Evolutionary conservation across 2,888 invertebrate species (phyloP).

Genomic region (Drosophila limbata): DNA sequence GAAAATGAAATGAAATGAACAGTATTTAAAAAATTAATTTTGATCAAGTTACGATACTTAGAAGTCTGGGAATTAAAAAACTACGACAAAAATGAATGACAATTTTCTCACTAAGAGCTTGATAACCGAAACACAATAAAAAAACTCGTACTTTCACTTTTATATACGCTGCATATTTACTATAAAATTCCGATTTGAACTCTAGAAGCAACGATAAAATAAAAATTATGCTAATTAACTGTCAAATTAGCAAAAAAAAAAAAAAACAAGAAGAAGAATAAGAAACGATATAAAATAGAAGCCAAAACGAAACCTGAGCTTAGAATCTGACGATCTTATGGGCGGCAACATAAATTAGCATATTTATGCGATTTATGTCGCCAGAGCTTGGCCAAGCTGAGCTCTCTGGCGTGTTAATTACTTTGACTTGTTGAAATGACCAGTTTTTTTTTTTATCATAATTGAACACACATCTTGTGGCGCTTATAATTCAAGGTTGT

Average conservation of each 20-base stretch:
- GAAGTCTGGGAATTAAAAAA: neutral
- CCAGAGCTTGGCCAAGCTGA: slow-evolving; percentile 50
- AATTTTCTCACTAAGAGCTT: neutral
- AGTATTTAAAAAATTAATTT: neutral
- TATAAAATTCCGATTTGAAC: neutral
- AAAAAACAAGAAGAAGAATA: neutral
- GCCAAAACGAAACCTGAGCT: slow-evolving; percentile 43
- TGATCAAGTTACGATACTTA: neutral
- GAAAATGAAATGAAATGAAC: no score
- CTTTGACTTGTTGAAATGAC: slow-evolving; percentile 49
- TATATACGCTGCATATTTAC: slow-evolving; percentile 9
- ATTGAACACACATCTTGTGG: slow-evolving; percentile 33
- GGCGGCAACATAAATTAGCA: slow-evolving; percentile 63
- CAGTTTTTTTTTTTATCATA: slow-evolving; percentile 42
- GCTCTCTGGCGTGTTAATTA: slow-evolving; percentile 59
- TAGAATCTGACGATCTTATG: slow-evolving; percentile 38
- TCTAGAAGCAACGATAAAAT: slow-evolving; percentile 16
- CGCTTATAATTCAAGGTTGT: slow-evolving; percentile 42
- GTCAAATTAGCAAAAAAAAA: slow-evolving; percentile 21
- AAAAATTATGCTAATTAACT: slow-evolving; percentile 49
- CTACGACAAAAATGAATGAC: neutral
- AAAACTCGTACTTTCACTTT: slow-evolving; percentile 45
- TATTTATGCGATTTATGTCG: slow-evolving; percentile 67
- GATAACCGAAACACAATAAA: neutral
- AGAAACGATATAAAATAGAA: neutral